These are phyloP conservation scores for Callopanchax toddi DNA, from an alignment of 2,113 vertebrate genomes.

Conservation along the genomic window DNA sequence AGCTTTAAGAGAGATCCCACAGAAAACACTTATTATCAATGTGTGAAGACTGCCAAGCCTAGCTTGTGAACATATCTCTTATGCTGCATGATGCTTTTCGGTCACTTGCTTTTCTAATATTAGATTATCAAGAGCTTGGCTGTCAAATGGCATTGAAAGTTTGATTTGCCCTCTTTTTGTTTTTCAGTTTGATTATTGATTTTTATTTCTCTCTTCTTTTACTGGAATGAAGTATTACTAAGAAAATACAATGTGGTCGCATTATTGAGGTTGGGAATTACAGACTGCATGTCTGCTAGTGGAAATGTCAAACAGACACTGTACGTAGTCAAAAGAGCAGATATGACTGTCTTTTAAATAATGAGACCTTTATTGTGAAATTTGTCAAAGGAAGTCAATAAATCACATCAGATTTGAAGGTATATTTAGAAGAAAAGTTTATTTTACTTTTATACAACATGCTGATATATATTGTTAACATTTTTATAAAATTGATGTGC, in stretches of 20 bases:
- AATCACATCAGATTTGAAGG: not conserved
- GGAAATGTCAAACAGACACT: conserved; percentile 35
- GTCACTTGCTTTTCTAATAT: conserved; percentile 83
- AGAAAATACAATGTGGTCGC: conserved; percentile 30
- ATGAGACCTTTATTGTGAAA: conserved; percentile 13
- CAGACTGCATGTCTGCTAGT: conserved; percentile 47
- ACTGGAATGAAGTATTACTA: conserved; percentile 56
- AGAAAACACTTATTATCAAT: conserved; percentile 66
- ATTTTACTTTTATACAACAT: not conserved
- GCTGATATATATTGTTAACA: not conserved
- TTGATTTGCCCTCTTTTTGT: conserved; percentile 72
- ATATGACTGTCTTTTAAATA: conserved; percentile 11
- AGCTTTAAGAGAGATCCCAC: conserved; percentile 67
- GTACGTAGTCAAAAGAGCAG: conserved; percentile 18
- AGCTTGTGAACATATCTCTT: conserved; percentile 81
- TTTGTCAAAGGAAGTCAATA: not conserved
- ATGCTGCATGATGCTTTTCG: conserved; percentile 86
- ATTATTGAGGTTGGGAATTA: conserved; percentile 38
- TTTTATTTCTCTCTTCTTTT: conserved; percentile 40
- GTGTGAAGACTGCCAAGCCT: conserved; percentile 91
- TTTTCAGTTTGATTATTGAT: conserved; percentile 70
- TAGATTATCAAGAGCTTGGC: conserved; percentile 78
- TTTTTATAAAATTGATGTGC: too few relatives aligned
- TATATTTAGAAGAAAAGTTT: not conserved
- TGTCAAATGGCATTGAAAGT: conserved; percentile 79